Evolutionary conservation across 2,797 vertebrate genomes (phyloP).

Genomic region (Pangasius larnaudii): DNA sequence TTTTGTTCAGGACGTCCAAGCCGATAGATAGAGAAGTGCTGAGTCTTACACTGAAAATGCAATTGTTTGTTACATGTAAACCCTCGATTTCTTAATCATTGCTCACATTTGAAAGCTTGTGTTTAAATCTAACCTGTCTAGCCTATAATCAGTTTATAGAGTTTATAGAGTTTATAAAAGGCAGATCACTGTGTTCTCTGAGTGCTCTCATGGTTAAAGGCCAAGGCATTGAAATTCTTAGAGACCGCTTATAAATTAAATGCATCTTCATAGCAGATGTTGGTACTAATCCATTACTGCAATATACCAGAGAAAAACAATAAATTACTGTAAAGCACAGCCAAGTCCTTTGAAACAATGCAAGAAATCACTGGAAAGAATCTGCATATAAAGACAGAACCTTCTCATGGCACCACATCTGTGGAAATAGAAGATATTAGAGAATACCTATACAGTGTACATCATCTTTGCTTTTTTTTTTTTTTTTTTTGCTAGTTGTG

Average conservation of each 20-base stretch:
- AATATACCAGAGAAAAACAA: not conserved
- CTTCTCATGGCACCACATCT: too few species aligned
- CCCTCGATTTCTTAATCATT: not conserved
- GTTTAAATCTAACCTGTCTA: not conserved
- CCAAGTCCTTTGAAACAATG: not conserved
- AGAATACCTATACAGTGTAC: not conserved
- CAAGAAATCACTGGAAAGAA: not conserved
- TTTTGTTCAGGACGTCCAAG: conserved; percentile 14
- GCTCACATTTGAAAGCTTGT: not conserved
- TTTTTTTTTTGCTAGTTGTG: not conserved
- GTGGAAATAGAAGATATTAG: not conserved
- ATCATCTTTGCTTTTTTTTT: not conserved
- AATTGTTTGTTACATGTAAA: conserved; percentile 10
- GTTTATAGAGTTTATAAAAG: not conserved
- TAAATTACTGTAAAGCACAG: not conserved
- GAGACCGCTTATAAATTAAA: not conserved
- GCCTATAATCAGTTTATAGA: not conserved
- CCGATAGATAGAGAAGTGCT: conserved; percentile 11
- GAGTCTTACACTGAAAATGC: not conserved
- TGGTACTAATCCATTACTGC: not conserved
- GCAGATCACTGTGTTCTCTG: not conserved
- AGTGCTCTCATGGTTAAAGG: not conserved
- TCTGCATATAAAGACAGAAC: not conserved
- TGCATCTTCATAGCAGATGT: not conserved
- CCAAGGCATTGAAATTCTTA: not conserved